These are phyloP conservation scores for Chiloscyllium punctatum DNA, from an alignment of 2,797 vertebrate species.

Conservation along the genomic window DNA sequence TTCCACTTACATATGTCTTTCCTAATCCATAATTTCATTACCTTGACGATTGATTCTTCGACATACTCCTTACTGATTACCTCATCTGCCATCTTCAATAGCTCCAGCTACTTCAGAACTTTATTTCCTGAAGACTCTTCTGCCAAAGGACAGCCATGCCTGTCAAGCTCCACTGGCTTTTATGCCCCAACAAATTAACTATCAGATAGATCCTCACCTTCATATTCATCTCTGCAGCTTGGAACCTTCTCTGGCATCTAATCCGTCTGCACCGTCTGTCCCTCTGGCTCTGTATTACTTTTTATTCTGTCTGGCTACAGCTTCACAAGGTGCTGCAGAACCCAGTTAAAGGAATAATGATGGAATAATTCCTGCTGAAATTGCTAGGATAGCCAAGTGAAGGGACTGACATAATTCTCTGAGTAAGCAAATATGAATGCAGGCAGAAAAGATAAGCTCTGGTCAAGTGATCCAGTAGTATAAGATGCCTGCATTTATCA, in stretches of 20 bases:
- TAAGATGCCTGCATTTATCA: neutral
- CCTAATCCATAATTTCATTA: neutral
- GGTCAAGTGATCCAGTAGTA: neutral
- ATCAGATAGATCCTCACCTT: neutral
- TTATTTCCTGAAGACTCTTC: neutral
- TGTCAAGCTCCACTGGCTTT: neutral
- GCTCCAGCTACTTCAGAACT: neutral
- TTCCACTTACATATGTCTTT: neutral
- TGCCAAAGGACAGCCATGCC: neutral
- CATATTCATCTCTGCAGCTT: neutral
- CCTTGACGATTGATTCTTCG: neutral
- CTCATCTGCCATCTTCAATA: neutral
- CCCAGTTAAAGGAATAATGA: neutral
- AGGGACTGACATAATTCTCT: neutral
- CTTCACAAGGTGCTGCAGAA: neutral
- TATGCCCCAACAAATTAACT: neutral
- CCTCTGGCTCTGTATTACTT: neutral
- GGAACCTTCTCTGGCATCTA: neutral
- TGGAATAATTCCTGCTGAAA: neutral
- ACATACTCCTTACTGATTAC: neutral
- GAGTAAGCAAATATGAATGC: neutral
- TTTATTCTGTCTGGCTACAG: neutral
- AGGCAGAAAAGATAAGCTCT: neutral
- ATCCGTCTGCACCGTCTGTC: neutral
- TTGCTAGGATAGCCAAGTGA: neutral